These are phyloP conservation scores for Ceryle rudis DNA, from an alignment of 2,797 vertebrate species.

Conservation along the genomic window DNA sequence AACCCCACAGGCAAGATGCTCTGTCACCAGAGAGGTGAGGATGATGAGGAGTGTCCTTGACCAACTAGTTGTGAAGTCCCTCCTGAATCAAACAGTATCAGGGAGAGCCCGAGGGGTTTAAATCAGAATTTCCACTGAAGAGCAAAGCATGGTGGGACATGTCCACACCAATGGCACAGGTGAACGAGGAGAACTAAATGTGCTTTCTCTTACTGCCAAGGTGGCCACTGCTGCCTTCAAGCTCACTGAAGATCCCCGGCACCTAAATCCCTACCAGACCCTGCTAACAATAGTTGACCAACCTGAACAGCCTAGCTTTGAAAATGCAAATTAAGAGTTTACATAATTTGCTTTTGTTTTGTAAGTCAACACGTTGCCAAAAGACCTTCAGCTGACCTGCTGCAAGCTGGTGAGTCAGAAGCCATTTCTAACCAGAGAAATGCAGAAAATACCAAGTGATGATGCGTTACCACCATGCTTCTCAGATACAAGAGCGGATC, in stretches of 20 bases:
- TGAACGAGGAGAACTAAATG: accelerated
- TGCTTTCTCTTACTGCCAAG: background rate
- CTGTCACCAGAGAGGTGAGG: constrained; percentile 39
- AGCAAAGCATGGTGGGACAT: background rate
- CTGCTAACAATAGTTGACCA: background rate
- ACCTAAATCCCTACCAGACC: background rate
- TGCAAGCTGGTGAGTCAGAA: background rate
- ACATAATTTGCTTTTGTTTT: background rate
- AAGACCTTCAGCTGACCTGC: background rate
- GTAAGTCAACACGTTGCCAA: background rate
- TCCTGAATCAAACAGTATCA: background rate
- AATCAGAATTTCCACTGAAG: background rate
- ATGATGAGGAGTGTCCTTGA: constrained; percentile 40
- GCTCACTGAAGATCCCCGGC: background rate
- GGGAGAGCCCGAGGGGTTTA: background rate
- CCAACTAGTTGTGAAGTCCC: background rate
- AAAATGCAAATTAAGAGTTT: background rate
- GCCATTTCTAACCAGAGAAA: background rate
- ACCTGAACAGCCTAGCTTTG: background rate
- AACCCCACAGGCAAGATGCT: constrained; percentile 24
- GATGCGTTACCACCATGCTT: background rate
- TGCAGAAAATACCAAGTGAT: background rate
- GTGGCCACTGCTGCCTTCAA: background rate
- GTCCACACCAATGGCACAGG: accelerated
- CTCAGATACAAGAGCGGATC: background rate